Conservation (phyloP, 1,140 invertebrate species). For the Caerostris darwini region DNA sequence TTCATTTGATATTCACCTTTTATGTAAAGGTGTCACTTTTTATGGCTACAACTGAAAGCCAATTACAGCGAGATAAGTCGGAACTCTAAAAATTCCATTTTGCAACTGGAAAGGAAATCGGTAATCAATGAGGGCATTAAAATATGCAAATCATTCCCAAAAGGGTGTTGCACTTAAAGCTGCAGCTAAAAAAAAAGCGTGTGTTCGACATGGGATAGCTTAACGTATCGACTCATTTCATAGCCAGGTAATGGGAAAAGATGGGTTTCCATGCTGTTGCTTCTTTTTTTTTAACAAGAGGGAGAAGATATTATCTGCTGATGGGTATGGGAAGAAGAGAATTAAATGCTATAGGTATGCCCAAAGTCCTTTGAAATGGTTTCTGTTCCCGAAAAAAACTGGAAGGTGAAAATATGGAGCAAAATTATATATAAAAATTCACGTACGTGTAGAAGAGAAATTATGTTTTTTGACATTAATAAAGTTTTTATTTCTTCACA, state of each 20-base stretch:
- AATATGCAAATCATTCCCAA: slow-evolving; percentile 14
- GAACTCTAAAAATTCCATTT: slow-evolving; percentile 22
- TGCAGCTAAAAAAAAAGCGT: not conserved
- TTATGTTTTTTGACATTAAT: too few species aligned
- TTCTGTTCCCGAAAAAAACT: too few species aligned
- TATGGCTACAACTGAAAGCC: not conserved
- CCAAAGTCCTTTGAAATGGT: too few species aligned
- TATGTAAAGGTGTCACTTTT: not conserved
- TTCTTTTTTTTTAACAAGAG: not conserved
- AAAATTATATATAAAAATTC: too few species aligned
- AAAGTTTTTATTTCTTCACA: too few species aligned
- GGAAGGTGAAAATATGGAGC: too few species aligned
- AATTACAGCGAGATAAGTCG: not conserved
- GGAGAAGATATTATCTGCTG: not conserved
- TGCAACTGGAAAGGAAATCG: slow-evolving; percentile 13
- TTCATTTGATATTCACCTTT: slow-evolving; percentile 9
- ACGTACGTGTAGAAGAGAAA: too few species aligned
- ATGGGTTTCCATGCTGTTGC: not conserved
- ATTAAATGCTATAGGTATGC: too few species aligned
- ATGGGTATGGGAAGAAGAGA: not conserved
- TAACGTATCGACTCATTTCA: not conserved
- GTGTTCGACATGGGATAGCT: not conserved
- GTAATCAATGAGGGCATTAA: slow-evolving; percentile 20
- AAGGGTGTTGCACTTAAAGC: not conserved
- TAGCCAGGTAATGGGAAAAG: not conserved